Percentiles rank a stretch among this genome's conserved stretches.
Conservation (phyloP, 2,113 vertebrate species). For the Phaethornis superciliosus region DNA sequence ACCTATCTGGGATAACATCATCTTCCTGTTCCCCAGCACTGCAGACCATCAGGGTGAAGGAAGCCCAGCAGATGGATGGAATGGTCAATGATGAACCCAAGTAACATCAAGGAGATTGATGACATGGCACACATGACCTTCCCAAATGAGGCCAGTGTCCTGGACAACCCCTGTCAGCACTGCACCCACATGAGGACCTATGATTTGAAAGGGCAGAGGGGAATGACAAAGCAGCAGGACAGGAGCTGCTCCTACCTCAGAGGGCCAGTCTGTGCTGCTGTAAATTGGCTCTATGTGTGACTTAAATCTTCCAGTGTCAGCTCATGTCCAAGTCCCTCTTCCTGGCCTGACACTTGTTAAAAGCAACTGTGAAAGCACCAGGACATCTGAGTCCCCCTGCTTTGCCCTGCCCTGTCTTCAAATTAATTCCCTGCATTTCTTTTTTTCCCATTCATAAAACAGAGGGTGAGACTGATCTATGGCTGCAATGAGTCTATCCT, state of each 20-base stretch:
- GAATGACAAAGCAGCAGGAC: neutral
- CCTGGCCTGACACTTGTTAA: neutral
- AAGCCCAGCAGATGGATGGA: conserved; percentile 5
- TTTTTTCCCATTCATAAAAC: neutral
- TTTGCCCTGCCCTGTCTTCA: neutral
- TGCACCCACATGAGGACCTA: conserved; percentile 19
- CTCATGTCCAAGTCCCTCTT: neutral
- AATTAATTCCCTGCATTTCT: neutral
- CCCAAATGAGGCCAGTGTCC: conserved; percentile 22
- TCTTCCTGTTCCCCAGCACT: neutral
- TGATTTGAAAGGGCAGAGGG: neutral
- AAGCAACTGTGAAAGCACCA: neutral
- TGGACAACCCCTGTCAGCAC: conserved; percentile 11
- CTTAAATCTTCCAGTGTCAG: neutral
- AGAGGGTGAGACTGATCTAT: neutral
- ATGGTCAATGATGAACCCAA: neutral
- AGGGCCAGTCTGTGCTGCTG: neutral
- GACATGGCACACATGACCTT: conserved; percentile 56
- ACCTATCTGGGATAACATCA: neutral
- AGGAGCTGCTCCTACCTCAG: neutral
- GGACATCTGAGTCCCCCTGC: neutral
- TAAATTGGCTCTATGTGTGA: neutral
- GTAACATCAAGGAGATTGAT: conserved; percentile 9
- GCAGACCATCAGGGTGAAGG: conserved; percentile 20
- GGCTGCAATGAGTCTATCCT: neutral